These are phyloP conservation scores for Eriosoma lanigerum DNA, from an alignment of 1,140 invertebrate species.

Conservation along the genomic window DNA sequence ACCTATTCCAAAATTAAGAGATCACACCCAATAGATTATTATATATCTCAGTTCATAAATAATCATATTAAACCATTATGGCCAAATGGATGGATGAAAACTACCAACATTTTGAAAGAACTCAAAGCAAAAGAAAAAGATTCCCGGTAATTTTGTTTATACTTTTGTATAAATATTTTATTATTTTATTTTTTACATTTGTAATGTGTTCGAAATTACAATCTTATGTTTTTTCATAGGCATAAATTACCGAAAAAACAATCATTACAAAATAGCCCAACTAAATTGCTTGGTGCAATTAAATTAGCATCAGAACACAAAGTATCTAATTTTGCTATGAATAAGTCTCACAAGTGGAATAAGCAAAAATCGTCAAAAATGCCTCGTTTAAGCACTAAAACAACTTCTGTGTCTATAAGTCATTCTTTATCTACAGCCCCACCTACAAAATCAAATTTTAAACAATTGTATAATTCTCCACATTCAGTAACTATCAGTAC, in stretches of 20 bases:
- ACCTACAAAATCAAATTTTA: conserved; percentile 8
- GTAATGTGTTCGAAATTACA: too few relatives aligned
- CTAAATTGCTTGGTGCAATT: conserved; percentile 36
- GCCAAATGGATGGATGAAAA: conserved; percentile 63
- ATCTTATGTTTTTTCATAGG: neutral
- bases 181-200: neutral
- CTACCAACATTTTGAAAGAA: conserved; percentile 53
- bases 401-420: conserved; percentile 29
- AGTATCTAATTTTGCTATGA: conserved; percentile 45
- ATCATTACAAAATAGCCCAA: conserved; percentile 41
- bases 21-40: conserved; percentile 60
- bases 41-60: conserved; percentile 61
- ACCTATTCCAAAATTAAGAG: conserved; percentile 56
- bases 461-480: neutral
- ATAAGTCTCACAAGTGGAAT: conserved; percentile 20
- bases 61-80: conserved; percentile 61
- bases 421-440: neutral
- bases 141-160: conserved; percentile 3
- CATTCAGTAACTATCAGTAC: conserved; percentile 6
- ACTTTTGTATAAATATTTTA: neutral
- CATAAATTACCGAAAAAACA: conserved; percentile 33
- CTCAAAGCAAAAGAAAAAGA: conserved; percentile 41
- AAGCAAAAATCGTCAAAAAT: conserved; percentile 34
- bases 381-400: neutral
- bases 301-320: conserved; percentile 46